phyloP scores from a whole-genome alignment of 1,140 invertebrate genomes.

The Hylaeus volcanicus region DNA sequence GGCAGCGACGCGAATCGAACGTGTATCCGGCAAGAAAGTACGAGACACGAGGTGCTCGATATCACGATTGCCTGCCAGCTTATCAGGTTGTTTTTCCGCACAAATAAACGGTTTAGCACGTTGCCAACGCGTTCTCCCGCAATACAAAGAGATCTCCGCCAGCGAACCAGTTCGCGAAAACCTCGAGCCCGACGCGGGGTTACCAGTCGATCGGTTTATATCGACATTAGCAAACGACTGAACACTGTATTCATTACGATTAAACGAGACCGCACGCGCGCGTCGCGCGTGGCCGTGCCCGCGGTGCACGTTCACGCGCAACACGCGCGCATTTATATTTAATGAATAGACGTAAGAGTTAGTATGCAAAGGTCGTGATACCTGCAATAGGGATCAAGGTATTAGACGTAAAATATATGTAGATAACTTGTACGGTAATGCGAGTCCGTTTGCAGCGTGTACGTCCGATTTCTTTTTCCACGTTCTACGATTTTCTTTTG shows the following conservation, averaged over 20 bases:
- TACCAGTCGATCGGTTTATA: constrained; percentile 15
- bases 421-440: constrained; percentile 47
- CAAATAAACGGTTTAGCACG: background rate
- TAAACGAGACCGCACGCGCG: constrained; percentile 8
- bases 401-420: constrained; percentile 38
- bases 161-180: constrained; percentile 19
- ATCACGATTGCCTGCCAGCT: background rate
- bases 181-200: constrained; percentile 35
- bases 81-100: background rate
- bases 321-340: constrained; percentile 36
- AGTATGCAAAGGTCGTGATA: constrained; percentile 36
- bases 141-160: background rate
- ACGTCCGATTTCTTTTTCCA: background rate
- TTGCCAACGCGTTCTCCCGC: background rate
- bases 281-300: constrained; percentile 1
- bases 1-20: no score
- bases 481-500: background rate
- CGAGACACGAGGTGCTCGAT: no score
- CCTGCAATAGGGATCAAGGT: constrained; percentile 55
- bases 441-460: background rate
- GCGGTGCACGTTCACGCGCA: constrained; percentile 10
- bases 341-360: constrained; percentile 44
- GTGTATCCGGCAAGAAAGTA: background rate
- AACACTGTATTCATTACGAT: constrained; percentile 49
- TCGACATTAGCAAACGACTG: constrained; percentile 50